phyloP scores from a whole-genome alignment of 2,113 vertebrate genomes.

The Corythaeola cristata region DNA sequence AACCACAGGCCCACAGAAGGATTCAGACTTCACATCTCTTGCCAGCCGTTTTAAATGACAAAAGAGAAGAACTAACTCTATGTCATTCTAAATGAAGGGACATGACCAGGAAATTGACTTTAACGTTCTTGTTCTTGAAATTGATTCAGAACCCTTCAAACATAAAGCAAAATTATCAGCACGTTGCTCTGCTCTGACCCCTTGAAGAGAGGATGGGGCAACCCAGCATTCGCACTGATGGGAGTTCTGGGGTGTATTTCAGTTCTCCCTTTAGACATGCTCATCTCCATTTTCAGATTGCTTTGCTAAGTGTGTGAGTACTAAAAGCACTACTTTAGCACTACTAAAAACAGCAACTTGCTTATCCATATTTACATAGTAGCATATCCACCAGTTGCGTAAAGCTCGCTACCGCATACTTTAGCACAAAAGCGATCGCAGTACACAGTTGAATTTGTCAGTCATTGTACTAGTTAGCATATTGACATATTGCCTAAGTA shows the following conservation, averaged over 20 bases:
- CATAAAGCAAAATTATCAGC: not conserved
- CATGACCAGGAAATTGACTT: not conserved
- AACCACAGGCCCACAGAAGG: not conserved
- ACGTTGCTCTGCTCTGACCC: not conserved
- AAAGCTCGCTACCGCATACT: not conserved
- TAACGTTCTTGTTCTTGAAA: not conserved
- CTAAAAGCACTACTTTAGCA: not conserved
- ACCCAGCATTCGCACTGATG: not conserved
- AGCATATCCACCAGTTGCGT: not conserved
- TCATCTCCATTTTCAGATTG: not conserved
- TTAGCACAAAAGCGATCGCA: not conserved
- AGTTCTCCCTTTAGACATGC: not conserved
- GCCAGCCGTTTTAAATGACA: not conserved
- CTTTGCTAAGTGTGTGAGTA: not conserved
- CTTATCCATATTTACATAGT: not conserved
- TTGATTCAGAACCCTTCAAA: not conserved
- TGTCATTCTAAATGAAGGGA: not conserved
- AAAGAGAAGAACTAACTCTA: not conserved
- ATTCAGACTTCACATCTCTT: not conserved
- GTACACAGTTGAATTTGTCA: not conserved
- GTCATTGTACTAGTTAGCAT: not conserved
- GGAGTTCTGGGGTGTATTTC: not conserved
- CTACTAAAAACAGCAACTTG: not conserved
- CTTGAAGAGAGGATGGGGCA: not conserved
- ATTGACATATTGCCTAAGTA: not conserved